A percentile compares a stretch with the other conserved stretches of the same genome.
Evolutionary conservation across 2,888 invertebrate species (phyloP).

Genomic region (Hemithea aestivaria): DNA sequence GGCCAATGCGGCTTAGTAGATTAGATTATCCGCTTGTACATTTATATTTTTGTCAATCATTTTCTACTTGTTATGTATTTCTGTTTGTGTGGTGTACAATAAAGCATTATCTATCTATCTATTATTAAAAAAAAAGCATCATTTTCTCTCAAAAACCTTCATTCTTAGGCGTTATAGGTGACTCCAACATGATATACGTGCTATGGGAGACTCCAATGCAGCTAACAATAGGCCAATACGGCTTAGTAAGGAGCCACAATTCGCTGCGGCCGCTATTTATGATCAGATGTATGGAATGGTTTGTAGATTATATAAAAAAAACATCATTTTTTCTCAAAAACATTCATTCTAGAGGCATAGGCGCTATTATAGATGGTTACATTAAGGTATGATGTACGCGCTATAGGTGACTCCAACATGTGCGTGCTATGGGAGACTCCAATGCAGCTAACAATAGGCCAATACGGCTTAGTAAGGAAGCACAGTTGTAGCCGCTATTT

Average conservation of each 20-base stretch:
- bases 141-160: conserved; percentile 95
- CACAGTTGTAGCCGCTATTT: conserved; percentile 92
- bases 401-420: too few species aligned
- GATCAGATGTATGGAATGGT: conserved; percentile 91
- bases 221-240: conserved; percentile 87
- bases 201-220: conserved; percentile 96
- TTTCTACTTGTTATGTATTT: too few species aligned
- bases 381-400: too few species aligned
- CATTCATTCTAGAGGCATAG: too few species aligned
- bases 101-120: too few species aligned
- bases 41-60: too few species aligned
- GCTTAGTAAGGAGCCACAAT: conserved; percentile 87
- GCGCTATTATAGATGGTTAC: too few species aligned
- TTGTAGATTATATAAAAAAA: conserved; percentile 29
- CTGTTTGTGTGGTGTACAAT: too few species aligned
- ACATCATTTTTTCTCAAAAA: not conserved
- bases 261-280: conserved; percentile 95
- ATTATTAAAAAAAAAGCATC: too few species aligned
- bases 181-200: conserved; percentile 94
- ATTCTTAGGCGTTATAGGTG: conserved; percentile 94
- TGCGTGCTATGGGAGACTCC: too few species aligned
- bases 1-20: too few species aligned
- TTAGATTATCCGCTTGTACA: too few species aligned
- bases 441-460: conserved; percentile 88
- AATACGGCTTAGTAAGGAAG: conserved; percentile 85